Conservation (phyloP, 2,888 invertebrate species). For the Onchidella celtica region DNA sequence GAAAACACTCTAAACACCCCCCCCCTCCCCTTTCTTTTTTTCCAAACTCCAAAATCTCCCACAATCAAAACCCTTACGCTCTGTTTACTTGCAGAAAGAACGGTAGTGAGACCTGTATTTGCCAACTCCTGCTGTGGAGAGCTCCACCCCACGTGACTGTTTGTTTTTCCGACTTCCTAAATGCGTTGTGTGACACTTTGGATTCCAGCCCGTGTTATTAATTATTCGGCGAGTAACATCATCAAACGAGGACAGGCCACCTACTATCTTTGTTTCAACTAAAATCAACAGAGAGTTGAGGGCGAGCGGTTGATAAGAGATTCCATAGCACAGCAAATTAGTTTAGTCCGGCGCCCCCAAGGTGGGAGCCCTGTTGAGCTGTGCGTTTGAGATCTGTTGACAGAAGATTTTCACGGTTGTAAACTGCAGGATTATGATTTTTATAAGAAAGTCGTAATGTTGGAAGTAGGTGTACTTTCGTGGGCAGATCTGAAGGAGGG, state of each 20-base stretch:
- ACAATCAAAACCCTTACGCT: no score
- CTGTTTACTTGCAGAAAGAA: not conserved
- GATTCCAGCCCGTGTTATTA: constrained; percentile 26
- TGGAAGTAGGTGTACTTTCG: not conserved
- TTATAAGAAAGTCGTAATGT: not conserved
- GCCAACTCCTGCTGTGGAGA: constrained; percentile 22
- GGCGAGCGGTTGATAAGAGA: constrained; percentile 31
- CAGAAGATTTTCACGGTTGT: constrained; percentile 13
- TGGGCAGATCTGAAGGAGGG: not conserved
- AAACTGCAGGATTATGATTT: constrained; percentile 33
- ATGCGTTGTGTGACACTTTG: constrained; percentile 19
- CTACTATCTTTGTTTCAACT: constrained; percentile 36
- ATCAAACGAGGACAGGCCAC: constrained; percentile 23
- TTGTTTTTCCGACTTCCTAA: constrained; percentile 28
- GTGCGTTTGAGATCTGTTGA: constrained; percentile 7
- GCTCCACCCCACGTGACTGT: constrained; percentile 13
- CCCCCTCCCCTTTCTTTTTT: not conserved
- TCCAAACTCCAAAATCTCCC: not conserved
- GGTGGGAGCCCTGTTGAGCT: not conserved
- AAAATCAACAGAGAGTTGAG: constrained; percentile 17
- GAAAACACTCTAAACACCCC: no score
- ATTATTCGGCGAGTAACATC: constrained; percentile 28
- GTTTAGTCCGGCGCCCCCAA: not conserved
- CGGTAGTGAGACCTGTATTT: constrained; percentile 7
- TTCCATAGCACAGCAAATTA: constrained; percentile 2